Base-by-base conservation (phyloP, 2,888 invertebrate species). In the Axea sp. region DNA sequence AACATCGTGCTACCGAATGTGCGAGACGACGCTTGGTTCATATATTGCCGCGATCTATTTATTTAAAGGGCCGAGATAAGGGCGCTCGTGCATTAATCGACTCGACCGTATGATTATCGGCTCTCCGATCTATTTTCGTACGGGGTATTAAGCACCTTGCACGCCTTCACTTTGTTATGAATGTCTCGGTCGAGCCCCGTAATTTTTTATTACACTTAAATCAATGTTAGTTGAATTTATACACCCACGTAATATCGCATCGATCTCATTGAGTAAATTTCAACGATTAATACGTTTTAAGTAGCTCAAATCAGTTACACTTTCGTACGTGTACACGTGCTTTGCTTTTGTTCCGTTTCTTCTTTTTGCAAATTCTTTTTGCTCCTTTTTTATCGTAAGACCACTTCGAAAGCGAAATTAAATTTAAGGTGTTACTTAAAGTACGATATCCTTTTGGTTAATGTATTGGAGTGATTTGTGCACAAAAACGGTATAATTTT, bases 21-120 rank as follows among this genome's bases (percentile, higher is more conserved):
- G 19, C 9, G 57, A 59, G 64, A 51, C 33, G 59, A 57, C 47
- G 57, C 35, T 51, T 30, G 37, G 24, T 43, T 41, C 59, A 31
- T 71, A 71, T 55, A 57, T 41, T 62, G 57, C 71, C 69, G 71
- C 65, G 47, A 73, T 73, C 73, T 77, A 78, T 77, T 78, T 77
- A 77, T 77, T 79, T 77, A 76, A 77, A 76, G 72, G 69, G 31
- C 45, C 53, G 51, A 76, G 78, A 79, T 79, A 77, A 79, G 77
- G 74, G 72, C 72, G 49, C 67, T 60, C 45, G 71, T 59, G 77
- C 76, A 73, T 76, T 76, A 76, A 76, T 49, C 75, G 57, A 51
- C 53, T 62, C 69, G 73, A 65, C 55, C 64, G 71, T 73, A 67
- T 75, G 75, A 75, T 76, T 76, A 76, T 76, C 76, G 59, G 62